Evolutionary conservation across 2,797 vertebrate genomes (phyloP).

Genomic region (Catamblyrhynchus diadema): DNA sequence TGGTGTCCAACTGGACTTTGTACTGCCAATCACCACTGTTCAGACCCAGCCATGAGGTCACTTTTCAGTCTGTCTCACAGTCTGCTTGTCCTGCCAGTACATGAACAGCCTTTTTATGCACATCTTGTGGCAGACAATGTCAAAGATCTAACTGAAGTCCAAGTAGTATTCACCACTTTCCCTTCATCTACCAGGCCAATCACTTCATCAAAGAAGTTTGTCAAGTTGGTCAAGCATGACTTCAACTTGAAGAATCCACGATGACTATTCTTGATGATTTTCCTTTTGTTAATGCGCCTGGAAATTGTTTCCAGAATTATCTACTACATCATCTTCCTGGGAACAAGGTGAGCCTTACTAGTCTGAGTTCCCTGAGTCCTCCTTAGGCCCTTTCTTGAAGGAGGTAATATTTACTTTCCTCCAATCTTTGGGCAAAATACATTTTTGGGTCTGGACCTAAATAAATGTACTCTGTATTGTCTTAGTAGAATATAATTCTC

Average conservation of each 20-base stretch:
- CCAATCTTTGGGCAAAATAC: neutral
- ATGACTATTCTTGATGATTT: neutral
- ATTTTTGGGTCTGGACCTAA: neutral
- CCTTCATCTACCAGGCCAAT: neutral
- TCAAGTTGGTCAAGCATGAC: neutral
- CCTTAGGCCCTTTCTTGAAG: neutral
- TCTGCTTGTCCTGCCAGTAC: neutral
- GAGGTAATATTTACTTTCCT: neutral
- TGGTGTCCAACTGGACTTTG: neutral
- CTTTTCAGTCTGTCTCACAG: neutral
- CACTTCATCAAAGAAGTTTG: neutral
- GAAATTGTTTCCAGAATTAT: neutral
- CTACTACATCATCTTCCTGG: neutral
- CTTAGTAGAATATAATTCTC: neutral
- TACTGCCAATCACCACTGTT: neutral
- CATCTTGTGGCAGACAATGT: neutral
- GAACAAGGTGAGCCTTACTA: neutral
- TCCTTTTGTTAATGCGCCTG: neutral
- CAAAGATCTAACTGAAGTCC: neutral
- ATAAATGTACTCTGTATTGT: neutral
- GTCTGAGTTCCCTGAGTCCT: neutral
- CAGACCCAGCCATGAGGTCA: fast-evolving
- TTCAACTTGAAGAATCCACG: neutral
- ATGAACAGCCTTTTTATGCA: neutral
- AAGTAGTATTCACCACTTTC: neutral